These are phyloP conservation scores for Antechinus stuartii DNA, from an alignment of 2,113 vertebrate species.

Conservation along the genomic window DNA sequence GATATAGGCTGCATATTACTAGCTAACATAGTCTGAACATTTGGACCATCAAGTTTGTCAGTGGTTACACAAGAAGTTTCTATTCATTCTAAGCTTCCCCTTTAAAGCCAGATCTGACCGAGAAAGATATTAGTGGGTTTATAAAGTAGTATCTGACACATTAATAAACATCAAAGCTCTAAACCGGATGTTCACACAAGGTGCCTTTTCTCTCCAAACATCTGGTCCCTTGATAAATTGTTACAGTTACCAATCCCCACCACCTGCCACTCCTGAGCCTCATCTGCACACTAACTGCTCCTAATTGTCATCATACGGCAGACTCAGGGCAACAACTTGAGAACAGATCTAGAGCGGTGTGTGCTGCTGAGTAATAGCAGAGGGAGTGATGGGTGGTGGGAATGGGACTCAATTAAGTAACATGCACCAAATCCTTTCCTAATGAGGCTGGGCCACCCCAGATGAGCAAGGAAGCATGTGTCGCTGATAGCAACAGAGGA, in stretches of 20 bases:
- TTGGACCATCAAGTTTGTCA: neutral
- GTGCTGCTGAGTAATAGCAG: conserved; percentile 55
- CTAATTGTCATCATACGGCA: conserved; percentile 87
- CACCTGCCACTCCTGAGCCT: conserved; percentile 84
- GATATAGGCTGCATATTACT: neutral
- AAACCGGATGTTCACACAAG: conserved; percentile 58
- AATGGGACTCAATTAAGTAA: conserved; percentile 86
- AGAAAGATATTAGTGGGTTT: neutral
- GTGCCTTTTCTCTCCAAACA: conserved; percentile 78
- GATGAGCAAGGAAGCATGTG: conserved; percentile 81
- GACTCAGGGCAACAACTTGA: conserved; percentile 83
- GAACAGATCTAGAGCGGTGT: conserved; percentile 84
- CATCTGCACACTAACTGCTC: conserved; percentile 86
- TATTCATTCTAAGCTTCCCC: neutral
- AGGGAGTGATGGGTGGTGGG: conserved; percentile 78
- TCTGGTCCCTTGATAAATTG: conserved; percentile 83
- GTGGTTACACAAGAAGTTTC: neutral
- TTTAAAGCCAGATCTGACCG: neutral
- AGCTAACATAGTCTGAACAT: accelerated
- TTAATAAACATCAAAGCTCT: conserved; percentile 51
- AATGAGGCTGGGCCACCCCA: conserved; percentile 88
- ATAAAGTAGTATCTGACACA: conserved; percentile 38
- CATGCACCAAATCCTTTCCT: conserved; percentile 85
- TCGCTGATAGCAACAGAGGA: conserved; percentile 76
- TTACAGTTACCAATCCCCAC: conserved; percentile 64